Base-by-base conservation (phyloP, 2,113 vertebrate species). In the Gobius niger region DNA sequence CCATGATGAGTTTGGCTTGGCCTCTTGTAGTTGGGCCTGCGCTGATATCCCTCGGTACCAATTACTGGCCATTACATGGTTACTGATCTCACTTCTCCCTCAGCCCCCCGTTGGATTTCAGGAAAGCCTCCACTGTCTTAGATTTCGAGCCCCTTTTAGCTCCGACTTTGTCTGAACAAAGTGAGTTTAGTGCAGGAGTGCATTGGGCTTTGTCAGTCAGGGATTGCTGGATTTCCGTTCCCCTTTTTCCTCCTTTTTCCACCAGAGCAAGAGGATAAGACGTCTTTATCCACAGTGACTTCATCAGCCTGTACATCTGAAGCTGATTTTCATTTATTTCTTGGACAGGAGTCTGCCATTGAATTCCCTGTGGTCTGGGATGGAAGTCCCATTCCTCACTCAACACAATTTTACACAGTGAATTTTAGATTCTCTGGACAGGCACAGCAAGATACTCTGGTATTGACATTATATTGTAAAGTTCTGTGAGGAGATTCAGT, bases 21-120 rank as follows among this genome's bases (percentile, higher is more conserved):
- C 84, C 82, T 82, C 83, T 87, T 85, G 82, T 88, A 89, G 90
- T 90, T 89, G 70, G 84, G 82, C 72, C 75, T 69, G 84, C 56
- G 70, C 76, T 90, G 76, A 88, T 87, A 86, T 91, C 92, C 89
- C 90, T 87, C 44, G 88, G 89, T 87, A 91, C 88, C 91, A 90
- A 92, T 92, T 92, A 92, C 91, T 87, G 76, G 84, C 88, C 89
- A 92, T 93, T 92, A 92, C 87, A 86, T 91, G 89, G 90, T 91
- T 91, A 91, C 89, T 91, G 90, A 92, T 91, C 90, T 91, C 88
- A 88, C 88, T 85, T 86, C 76, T 88, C 82, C 81, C 81, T 79
- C 83, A 88, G 78, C 78, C 76, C 90, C 85, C 83, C 76, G 86
- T 81, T 85, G 85, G 84, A 86, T 91, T 91, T 90, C 78, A 91